Evolutionary conservation across 2,797 vertebrate genomes (phyloP).

Genomic region (Aeoliscus strigatus): DNA sequence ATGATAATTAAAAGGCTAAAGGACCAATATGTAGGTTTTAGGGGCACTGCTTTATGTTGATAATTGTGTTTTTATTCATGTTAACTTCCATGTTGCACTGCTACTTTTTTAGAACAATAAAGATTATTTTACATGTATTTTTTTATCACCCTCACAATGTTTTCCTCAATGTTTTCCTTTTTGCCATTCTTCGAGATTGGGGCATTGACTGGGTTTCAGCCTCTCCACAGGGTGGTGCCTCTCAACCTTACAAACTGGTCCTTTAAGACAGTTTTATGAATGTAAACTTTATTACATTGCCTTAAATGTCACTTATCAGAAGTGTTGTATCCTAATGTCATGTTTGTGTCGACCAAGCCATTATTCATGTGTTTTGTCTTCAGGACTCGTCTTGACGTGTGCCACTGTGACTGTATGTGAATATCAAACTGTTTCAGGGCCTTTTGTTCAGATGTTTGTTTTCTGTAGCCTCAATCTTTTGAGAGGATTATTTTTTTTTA

Average conservation of each 20-base stretch:
- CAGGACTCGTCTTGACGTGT: constrained; percentile 8
- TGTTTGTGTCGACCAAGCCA: constrained; percentile 54
- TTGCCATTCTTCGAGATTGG: too few species aligned
- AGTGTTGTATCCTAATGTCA: constrained; percentile 3
- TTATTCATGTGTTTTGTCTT: constrained; percentile 42
- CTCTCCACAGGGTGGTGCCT: too few species aligned
- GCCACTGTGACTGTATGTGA: constrained; percentile 11
- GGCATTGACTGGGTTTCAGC: too few species aligned
- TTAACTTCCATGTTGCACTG: too few species aligned
- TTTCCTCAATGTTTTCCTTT: too few species aligned
- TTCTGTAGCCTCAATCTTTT: constrained; percentile 21
- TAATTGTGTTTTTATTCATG: too few species aligned
- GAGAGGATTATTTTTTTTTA: constrained; percentile 39
- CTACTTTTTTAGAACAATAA: too few species aligned
- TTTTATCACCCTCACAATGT: too few species aligned
- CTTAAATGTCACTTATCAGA: constrained; percentile 44
- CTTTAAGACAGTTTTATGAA: constrained; percentile 7
- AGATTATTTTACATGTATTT: too few species aligned
- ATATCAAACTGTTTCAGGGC: constrained; percentile 8
- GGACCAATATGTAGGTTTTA: not conserved
- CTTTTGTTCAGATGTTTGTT: constrained; percentile 29
- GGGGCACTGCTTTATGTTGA: too few species aligned
- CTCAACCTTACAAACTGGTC: too few species aligned
- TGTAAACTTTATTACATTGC: constrained; percentile 32
- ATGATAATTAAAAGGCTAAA: not conserved